Percentiles rank a stretch among this genome's conserved stretches.
phyloP scores from a whole-genome alignment of 2,113 vertebrate species.

The Lontra canadensis region DNA sequence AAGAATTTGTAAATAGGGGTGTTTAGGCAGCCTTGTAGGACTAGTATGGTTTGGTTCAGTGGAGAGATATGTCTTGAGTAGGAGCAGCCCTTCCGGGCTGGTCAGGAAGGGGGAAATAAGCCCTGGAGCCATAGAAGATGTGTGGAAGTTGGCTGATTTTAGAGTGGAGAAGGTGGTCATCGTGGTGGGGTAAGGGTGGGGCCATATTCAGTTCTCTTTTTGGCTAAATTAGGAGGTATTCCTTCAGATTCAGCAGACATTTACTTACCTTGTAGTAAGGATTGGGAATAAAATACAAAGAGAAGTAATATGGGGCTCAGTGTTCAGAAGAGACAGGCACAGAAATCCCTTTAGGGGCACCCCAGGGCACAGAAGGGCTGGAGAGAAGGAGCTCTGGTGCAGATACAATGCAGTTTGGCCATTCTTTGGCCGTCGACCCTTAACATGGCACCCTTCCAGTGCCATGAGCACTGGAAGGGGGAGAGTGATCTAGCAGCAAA shows the following conservation, averaged over 20 bases:
- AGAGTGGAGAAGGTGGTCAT: not conserved
- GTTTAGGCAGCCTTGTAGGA: not conserved
- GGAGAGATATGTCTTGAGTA: not conserved
- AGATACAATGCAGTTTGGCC: not conserved
- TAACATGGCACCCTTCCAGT: not conserved
- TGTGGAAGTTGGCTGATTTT: not conserved
- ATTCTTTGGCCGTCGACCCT: not conserved
- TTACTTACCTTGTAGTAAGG: not conserved
- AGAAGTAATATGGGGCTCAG: not conserved
- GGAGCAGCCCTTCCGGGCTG: not conserved
- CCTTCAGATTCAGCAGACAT: not conserved
- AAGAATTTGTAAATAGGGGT: not conserved
- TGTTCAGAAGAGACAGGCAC: not conserved
- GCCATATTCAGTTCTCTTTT: not conserved
- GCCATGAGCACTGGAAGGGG: not conserved
- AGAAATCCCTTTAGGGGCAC: not conserved
- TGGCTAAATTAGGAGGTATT: not conserved
- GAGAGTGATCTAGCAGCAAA: not conserved
- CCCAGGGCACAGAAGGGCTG: not conserved
- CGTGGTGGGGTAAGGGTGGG: not conserved
- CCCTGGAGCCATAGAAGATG: not conserved
- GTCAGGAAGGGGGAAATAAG: not conserved
- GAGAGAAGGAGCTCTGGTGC: not conserved
- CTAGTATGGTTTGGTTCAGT: not conserved
- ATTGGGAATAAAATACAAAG: not conserved